Conservation (phyloP, 1,140 invertebrate genomes). For the Marisa cornuarietis region DNA sequence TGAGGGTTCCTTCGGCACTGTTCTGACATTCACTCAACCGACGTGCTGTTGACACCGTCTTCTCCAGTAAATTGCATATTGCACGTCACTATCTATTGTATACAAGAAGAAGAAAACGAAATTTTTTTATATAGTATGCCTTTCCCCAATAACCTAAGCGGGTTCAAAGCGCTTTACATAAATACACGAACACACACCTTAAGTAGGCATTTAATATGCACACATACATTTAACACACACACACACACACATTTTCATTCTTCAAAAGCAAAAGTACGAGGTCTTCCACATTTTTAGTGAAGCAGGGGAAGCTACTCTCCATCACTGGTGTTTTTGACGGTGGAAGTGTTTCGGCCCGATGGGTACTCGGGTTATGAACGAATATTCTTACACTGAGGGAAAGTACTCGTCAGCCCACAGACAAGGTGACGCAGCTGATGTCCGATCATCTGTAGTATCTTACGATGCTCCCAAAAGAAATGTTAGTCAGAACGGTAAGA, state of each 20-base stretch:
- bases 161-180: neutral
- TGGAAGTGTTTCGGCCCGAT: constrained; percentile 6
- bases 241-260: neutral
- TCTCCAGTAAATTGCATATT: neutral
- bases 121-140: neutral
- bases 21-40: neutral
- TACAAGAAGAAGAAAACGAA: neutral
- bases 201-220: no score
- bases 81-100: neutral
- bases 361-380: constrained; percentile 35
- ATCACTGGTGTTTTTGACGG: neutral
- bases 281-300: no score
- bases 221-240: no score
- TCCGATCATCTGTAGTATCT: neutral
- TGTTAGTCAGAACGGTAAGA: constrained; percentile 4
- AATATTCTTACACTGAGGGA: constrained; percentile 24
- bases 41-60: neutral
- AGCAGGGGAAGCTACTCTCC: constrained; percentile 6
- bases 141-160: neutral
- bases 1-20: neutral
- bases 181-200: constrained; percentile 3
- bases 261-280: neutral
- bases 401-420: constrained; percentile 11
- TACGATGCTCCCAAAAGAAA: constrained; percentile 16
- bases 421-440: constrained; percentile 4